Conservation (phyloP, 2,888 invertebrate species). For the Drosophila tanythrix region DNA sequence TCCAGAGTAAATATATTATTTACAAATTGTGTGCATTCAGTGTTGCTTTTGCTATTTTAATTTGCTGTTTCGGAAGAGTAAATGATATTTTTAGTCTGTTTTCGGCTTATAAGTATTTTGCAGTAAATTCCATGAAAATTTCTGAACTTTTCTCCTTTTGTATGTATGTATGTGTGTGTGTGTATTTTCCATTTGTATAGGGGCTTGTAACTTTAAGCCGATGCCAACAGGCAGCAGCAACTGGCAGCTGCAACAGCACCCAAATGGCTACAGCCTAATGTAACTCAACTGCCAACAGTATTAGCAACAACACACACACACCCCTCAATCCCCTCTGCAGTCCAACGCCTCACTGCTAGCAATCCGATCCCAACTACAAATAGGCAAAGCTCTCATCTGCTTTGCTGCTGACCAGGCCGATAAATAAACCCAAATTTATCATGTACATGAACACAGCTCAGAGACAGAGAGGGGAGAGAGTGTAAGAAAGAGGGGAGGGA, state of each 20-base stretch:
- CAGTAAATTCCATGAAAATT: conserved; percentile 6
- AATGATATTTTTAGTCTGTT: not conserved
- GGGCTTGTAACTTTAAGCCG: conserved; percentile 51
- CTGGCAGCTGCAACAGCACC: conserved; percentile 41
- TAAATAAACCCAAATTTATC: conserved; percentile 77
- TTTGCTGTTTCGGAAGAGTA: not conserved
- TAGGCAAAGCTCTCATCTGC: conserved; percentile 54
- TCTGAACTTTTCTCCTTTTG: conserved; percentile 1
- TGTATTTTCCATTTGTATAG: conserved; percentile 9
- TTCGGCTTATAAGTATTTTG: conserved; percentile 4
- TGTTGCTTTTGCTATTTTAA: not conserved
- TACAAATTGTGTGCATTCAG: not conserved
- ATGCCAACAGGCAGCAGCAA: conserved; percentile 14
- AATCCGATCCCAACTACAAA: conserved; percentile 55
- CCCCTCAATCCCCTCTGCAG: conserved; percentile 4
- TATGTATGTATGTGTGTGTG: not conserved
- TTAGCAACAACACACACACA: conserved; percentile 47
- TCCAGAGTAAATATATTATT: not conserved
- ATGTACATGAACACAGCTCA: conserved; percentile 60
- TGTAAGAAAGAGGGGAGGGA: not conserved
- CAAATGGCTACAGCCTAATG: conserved; percentile 49
- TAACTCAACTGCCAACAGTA: conserved; percentile 63
- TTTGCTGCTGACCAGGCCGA: conserved; percentile 63
- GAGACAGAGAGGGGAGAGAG: not conserved
- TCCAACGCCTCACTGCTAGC: not conserved